Evolutionary conservation across 2,113 vertebrate species (phyloP), one percentile per base, ranked within the genome.

Genomic region (Genyomyrus donnyi): DNA sequence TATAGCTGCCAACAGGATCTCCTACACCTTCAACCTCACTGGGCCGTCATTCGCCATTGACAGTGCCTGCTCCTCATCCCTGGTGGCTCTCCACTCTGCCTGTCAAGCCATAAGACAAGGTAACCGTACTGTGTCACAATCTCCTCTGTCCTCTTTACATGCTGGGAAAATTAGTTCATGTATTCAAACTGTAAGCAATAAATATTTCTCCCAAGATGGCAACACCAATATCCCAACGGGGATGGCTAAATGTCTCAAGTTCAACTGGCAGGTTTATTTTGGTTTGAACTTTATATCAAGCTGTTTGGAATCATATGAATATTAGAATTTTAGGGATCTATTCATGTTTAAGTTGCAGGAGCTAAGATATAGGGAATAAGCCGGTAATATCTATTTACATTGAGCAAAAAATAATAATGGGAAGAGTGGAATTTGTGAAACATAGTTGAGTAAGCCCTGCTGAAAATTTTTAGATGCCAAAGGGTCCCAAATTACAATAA

Each of bases 1-100:
- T 70, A 93, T 97, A 80, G 96, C 96, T 31, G 97, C 97, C 35
- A 98, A 98, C 91, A 95, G 97, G 89, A 94, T 98, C 89, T 98
- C 97, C 74, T 97, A 95, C 93, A 93, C 90, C 3, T 98, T 98
- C 91, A 96, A 98, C 87, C 95, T 98, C 89, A 97, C 96, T 7
- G 97, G 97, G 39, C 97, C 97, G 0, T 98, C 97, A 0, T 93
- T 98, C 80, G 46, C 95, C 15, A 92, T 98, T 0, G 97, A 96
- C 94, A 95, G 95, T 19, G 97, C 97, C 0, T 97, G 97, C 86
- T 98, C 97, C 0, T 98, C 97, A 0, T 98, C 97, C 1, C 94
- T 98, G 3, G 96, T 97, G 88, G 96, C 97, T 88, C 94, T 98
- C 84, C 97, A 98, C 90, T 94, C 95, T 0, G 97, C 97, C 77